A percentile compares a stretch with the other conserved stretches of the same genome.
These are phyloP conservation scores for Erpornis zantholeuca DNA, from an alignment of 2,113 vertebrate species.

Conservation along the genomic window DNA sequence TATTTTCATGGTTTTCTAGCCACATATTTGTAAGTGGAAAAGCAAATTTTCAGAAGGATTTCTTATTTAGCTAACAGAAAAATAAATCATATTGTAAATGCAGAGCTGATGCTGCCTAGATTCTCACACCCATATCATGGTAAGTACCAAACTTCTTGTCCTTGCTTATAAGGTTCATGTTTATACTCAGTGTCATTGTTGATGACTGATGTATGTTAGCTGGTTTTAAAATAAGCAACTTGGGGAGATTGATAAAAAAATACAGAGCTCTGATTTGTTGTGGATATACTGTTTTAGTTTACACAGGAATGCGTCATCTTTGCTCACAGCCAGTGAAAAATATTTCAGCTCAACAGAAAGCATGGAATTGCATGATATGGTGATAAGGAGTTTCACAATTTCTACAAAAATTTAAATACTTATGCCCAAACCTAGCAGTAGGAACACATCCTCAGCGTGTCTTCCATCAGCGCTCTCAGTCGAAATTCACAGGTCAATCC, in stretches of 20 bases:
- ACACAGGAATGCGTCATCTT: not conserved
- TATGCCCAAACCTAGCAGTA: not conserved
- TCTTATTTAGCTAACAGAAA: not conserved
- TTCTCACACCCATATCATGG: not conserved
- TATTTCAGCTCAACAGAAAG: not conserved
- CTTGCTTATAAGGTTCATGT: slow-evolving; percentile 3
- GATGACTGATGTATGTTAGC: slow-evolving; percentile 1
- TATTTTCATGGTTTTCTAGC: not conserved
- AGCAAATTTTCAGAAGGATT: not conserved
- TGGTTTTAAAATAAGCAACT: slow-evolving; percentile 16
- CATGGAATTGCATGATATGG: not conserved
- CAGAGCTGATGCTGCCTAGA: not conserved
- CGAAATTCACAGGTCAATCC: not conserved
- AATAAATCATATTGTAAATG: not conserved
- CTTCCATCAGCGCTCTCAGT: not conserved
- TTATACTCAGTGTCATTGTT: not conserved
- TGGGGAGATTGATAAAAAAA: not conserved
- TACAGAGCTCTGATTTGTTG: not conserved
- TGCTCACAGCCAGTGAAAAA: not conserved
- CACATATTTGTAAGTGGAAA: not conserved
- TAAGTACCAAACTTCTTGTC: not conserved
- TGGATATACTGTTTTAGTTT: not conserved
- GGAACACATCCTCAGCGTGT: not conserved
- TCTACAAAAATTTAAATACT: not conserved
- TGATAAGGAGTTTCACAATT: not conserved